Percentiles rank a stretch among this genome's conserved stretches.
phyloP scores from a whole-genome alignment of 2,888 invertebrate species.

The Mythimna ferrago region DNA sequence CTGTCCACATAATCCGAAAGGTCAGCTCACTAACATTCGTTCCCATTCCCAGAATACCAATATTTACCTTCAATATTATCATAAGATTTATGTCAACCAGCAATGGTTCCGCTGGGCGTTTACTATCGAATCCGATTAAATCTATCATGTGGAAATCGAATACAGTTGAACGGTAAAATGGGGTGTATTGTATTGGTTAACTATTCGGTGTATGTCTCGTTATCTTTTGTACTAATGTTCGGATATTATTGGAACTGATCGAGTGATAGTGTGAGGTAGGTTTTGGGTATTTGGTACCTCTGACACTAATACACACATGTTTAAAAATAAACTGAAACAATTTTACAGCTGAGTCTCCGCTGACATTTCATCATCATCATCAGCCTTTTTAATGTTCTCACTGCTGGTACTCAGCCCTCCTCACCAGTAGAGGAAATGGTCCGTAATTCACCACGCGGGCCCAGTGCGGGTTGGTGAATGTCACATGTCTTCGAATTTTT shows the following conservation, averaged over 20 bases:
- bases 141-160: constrained; percentile 49
- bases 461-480: too few relatives aligned
- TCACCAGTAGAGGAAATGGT: too few relatives aligned
- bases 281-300: too few relatives aligned
- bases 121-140: constrained; percentile 52
- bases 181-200: constrained; percentile 50
- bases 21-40: neutral
- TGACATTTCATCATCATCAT: too few relatives aligned
- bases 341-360: too few relatives aligned
- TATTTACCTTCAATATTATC: constrained; percentile 43
- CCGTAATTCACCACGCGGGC: too few relatives aligned
- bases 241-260: constrained; percentile 31
- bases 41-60: constrained; percentile 24
- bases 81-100: constrained; percentile 49
- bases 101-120: constrained; percentile 45
- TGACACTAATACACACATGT: neutral
- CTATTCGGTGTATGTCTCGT: constrained; percentile 34
- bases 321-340: too few relatives aligned
- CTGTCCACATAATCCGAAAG: neutral
- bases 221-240: constrained; percentile 40
- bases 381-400: too few relatives aligned
- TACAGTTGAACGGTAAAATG: constrained; percentile 56
- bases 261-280: constrained; percentile 9
- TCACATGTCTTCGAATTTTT: too few relatives aligned
- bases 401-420: too few relatives aligned